Conservation (phyloP, 1,140 invertebrate genomes). For the Formica selysi region DNA sequence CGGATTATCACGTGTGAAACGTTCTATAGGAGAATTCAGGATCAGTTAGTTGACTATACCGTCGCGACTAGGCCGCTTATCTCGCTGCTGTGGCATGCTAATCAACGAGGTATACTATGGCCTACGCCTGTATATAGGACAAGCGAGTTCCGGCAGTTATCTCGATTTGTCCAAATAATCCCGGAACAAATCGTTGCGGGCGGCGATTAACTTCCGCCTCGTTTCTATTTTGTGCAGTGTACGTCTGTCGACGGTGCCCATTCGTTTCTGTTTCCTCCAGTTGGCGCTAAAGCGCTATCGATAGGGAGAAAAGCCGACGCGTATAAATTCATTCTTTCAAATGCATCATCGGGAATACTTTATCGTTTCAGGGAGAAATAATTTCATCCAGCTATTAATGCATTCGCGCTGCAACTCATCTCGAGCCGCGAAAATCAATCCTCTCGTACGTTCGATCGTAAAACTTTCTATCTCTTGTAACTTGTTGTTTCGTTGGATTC, state of each 20-base stretch:
- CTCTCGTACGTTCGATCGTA: no score
- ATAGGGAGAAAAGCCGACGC: conserved; percentile 29
- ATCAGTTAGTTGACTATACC: conserved; percentile 73
- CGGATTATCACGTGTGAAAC: conserved; percentile 70
- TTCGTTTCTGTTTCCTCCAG: conserved; percentile 46
- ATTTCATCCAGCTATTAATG: conserved; percentile 5
- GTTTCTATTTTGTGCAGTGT: conserved; percentile 65
- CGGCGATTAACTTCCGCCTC: conserved; percentile 64
- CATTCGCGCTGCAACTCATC: background rate
- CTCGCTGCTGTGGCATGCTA: conserved; percentile 77
- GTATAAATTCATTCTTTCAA: conserved; percentile 40
- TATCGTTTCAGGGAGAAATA: background rate
- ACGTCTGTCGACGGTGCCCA: conserved; percentile 42
- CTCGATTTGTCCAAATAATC: conserved; percentile 80
- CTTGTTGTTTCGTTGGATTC: background rate
- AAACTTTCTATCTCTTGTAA: background rate
- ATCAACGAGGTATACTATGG: conserved; percentile 73
- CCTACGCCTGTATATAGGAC: conserved; percentile 67
- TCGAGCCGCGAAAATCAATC: background rate
- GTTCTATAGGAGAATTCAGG: conserved; percentile 67
- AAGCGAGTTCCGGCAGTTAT: conserved; percentile 74
- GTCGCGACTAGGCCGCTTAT: conserved; percentile 79
- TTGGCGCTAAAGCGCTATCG: background rate
- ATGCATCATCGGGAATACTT: conserved; percentile 8
- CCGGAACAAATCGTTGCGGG: conserved; percentile 69